Conservation (phyloP, 2,888 invertebrate genomes). For the Eubasilissa splendida region DNA sequence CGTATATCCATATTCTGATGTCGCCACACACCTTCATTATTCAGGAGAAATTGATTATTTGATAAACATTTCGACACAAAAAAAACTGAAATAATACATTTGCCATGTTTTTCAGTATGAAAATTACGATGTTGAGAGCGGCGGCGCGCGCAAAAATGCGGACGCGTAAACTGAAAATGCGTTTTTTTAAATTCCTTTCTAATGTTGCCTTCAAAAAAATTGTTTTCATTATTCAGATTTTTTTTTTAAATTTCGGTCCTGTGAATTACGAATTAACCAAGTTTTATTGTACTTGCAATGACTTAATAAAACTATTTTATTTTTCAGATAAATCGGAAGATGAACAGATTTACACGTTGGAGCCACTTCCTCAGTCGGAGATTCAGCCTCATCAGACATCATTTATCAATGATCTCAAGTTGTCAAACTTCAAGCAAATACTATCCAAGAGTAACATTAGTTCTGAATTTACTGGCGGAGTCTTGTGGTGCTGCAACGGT, state of each 20-base stretch:
- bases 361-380: constrained; percentile 73
- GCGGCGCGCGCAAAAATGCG: too few species aligned
- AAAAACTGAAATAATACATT: too few species aligned
- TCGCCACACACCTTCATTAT: neutral
- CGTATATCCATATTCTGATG: neutral
- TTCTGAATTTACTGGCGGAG: constrained; percentile 93
- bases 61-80: neutral
- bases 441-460: constrained; percentile 82
- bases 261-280: too few species aligned
- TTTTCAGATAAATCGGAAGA: constrained; percentile 68
- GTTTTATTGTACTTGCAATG: neutral
- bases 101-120: too few species aligned
- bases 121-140: too few species aligned
- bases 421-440: constrained; percentile 92
- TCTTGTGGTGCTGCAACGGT: constrained; percentile 94
- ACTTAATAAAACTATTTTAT: neutral
- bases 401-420: constrained; percentile 93
- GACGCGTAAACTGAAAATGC: too few species aligned
- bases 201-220: too few species aligned
- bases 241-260: too few species aligned
- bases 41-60: neutral
- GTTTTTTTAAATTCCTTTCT: too few species aligned
- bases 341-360: constrained; percentile 79
- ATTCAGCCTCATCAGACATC: constrained; percentile 84
- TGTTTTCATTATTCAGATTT: too few species aligned